phyloP scores from a whole-genome alignment of 2,797 vertebrate species.

The Thunnus albacares region DNA sequence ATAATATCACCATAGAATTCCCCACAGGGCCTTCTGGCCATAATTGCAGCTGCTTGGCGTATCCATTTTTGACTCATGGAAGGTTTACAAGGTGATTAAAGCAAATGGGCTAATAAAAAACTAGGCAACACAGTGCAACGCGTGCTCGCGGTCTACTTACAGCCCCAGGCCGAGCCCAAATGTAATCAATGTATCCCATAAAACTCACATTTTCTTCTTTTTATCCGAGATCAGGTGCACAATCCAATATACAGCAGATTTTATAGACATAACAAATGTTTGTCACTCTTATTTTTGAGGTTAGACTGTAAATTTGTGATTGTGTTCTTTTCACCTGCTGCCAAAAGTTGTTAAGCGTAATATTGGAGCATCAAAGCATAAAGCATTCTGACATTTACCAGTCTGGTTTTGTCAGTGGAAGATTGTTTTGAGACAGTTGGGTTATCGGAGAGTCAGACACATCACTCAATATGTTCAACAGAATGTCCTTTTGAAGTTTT shows the following conservation, averaged over 20 bases:
- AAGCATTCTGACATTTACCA: slow-evolving; percentile 71
- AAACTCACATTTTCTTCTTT: slow-evolving; percentile 77
- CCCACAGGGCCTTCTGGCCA: slow-evolving; percentile 59
- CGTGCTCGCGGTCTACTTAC: slow-evolving; percentile 59
- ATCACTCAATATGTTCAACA: slow-evolving; percentile 49
- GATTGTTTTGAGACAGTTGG: slow-evolving; percentile 44
- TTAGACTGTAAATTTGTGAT: slow-evolving; percentile 73
- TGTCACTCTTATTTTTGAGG: slow-evolving; percentile 54
- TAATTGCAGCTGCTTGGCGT: slow-evolving; percentile 71
- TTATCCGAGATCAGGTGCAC: slow-evolving; percentile 78
- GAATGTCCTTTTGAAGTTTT: slow-evolving; percentile 56
- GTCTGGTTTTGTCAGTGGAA: slow-evolving; percentile 40
- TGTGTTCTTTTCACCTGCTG: slow-evolving; percentile 52
- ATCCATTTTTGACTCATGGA: slow-evolving; percentile 76
- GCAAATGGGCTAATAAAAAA: slow-evolving; percentile 81
- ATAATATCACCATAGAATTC: slow-evolving; percentile 50
- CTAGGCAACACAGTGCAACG: slow-evolving; percentile 66
- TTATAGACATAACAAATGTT: slow-evolving; percentile 78
- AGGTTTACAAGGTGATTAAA: slow-evolving; percentile 85
- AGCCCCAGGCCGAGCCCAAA: slow-evolving; percentile 74
- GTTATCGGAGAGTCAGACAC: slow-evolving; percentile 50
- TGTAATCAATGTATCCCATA: slow-evolving; percentile 84
- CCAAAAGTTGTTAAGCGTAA: slow-evolving; percentile 52
- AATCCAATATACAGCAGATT: slow-evolving; percentile 66
- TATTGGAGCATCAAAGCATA: slow-evolving; percentile 52